Evolutionary conservation across 2,797 vertebrate genomes (phyloP).

Genomic region (Poecile montanus): DNA sequence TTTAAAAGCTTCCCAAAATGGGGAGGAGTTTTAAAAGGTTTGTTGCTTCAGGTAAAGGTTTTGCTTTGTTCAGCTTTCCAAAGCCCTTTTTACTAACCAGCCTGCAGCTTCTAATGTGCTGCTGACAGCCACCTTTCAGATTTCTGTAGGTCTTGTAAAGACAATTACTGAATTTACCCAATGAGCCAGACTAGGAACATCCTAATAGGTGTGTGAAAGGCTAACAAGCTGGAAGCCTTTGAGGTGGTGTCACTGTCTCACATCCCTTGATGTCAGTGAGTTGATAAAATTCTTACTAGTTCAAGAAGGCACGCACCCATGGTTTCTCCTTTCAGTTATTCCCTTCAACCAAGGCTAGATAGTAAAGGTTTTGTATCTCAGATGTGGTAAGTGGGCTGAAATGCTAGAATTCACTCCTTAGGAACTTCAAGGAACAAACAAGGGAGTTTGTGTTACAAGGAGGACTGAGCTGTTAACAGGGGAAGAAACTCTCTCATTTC

Average conservation of each 20-base stretch:
- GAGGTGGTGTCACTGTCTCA: constrained; percentile 28
- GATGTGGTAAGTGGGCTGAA: constrained; percentile 8
- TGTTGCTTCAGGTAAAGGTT: not conserved
- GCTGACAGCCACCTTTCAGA: constrained; percentile 40
- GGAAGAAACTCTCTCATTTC: not conserved
- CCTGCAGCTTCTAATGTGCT: not conserved
- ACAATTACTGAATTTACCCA: constrained; percentile 62
- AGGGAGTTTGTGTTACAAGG: not conserved
- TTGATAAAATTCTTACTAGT: constrained; percentile 44
- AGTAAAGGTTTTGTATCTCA: constrained; percentile 35
- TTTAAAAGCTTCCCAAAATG: not conserved
- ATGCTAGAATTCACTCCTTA: constrained; percentile 33
- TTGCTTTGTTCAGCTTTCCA: constrained; percentile 11
- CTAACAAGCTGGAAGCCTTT: constrained; percentile 66
- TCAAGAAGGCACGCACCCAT: constrained; percentile 6
- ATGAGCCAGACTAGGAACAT: constrained; percentile 17
- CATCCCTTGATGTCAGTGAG: constrained; percentile 42
- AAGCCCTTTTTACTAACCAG: not conserved
- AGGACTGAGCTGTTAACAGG: not conserved
- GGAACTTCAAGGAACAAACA: not conserved
- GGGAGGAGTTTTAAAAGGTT: not conserved
- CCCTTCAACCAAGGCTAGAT: constrained; percentile 5
- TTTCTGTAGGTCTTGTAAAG: constrained; percentile 43
- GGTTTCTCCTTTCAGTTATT: constrained; percentile 30
- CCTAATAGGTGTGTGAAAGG: constrained; percentile 58